phyloP scores from a whole-genome alignment of 64 coral and sea anemone species.

The Actinia equina region DNA sequence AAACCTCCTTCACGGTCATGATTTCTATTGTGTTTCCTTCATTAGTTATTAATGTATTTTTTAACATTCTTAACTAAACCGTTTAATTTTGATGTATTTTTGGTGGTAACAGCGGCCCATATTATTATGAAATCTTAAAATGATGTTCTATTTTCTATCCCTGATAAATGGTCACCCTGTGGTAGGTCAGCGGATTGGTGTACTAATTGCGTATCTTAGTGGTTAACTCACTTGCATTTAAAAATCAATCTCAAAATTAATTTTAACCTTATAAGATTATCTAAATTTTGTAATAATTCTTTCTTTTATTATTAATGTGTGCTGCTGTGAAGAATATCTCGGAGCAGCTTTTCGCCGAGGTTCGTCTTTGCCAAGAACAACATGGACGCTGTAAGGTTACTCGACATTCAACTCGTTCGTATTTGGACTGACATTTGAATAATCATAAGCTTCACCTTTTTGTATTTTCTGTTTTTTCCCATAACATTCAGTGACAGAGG shows the following conservation, averaged over 20 bases:
- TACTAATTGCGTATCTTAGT: no score
- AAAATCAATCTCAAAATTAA: background rate
- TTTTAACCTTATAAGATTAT: background rate
- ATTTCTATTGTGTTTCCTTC: no score
- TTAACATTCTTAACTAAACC: no score
- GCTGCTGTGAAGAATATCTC: slow-evolving; percentile 25
- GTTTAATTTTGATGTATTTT: no score
- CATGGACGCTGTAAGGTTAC: slow-evolving; percentile 40
- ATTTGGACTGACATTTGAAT: background rate
- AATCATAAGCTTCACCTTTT: background rate
- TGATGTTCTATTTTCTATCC: background rate
- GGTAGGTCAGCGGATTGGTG: background rate
- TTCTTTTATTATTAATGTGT: slow-evolving; percentile 2
- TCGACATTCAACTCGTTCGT: background rate
- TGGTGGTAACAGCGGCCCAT: no score
- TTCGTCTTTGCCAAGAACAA: slow-evolving; percentile 39
- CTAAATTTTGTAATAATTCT: background rate
- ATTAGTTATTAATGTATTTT: no score
- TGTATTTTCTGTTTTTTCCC: slow-evolving; percentile 2
- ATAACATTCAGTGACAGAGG: slow-evolving; percentile 35
- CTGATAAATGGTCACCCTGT: background rate
- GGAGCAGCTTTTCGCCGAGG: slow-evolving; percentile 41
- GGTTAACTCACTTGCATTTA: background rate
- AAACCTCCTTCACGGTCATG: no score
- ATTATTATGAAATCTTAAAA: no score